A percentile compares a stretch with the other conserved stretches of the same genome.
Evolutionary conservation across 2,888 invertebrate species (phyloP).

Genomic region (Hirtodrosophila cameraria): DNA sequence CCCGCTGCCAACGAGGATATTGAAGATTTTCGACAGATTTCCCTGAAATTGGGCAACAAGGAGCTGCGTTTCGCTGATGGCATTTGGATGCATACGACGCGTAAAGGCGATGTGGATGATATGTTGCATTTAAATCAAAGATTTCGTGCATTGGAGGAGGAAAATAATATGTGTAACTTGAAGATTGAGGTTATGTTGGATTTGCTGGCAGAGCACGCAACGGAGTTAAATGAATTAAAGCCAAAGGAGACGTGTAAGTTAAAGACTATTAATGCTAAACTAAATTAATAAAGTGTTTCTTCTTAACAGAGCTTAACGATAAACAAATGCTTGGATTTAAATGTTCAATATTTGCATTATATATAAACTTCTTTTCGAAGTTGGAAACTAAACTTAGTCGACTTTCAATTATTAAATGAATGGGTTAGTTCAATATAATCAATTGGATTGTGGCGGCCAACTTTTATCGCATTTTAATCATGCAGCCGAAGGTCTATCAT

Average conservation of each 20-base stretch:
- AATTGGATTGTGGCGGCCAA: not conserved
- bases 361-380: no score
- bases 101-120: constrained; percentile 79
- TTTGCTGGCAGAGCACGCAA: constrained; percentile 81
- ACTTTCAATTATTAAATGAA: no score
- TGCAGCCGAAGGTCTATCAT: constrained; percentile 14
- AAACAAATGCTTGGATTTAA: no score
- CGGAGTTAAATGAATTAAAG: constrained; percentile 75
- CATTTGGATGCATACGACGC: constrained; percentile 81
- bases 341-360: no score
- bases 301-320: no score
- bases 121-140: no score
- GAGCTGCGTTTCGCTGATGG: constrained; percentile 83
- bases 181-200: constrained; percentile 83
- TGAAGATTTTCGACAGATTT: constrained; percentile 81
- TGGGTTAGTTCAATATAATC: constrained; percentile 3
- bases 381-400: no score
- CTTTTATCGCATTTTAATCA: constrained; percentile 27
- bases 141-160: constrained; percentile 80
- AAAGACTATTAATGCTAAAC: not conserved
- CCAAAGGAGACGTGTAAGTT: constrained; percentile 55
- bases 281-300: no score
- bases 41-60: constrained; percentile 81
- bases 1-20: constrained; percentile 80
- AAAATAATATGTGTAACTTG: constrained; percentile 82